Conservation (phyloP, 2,797 vertebrate species). For the Lindbergichthys nudifrons region DNA sequence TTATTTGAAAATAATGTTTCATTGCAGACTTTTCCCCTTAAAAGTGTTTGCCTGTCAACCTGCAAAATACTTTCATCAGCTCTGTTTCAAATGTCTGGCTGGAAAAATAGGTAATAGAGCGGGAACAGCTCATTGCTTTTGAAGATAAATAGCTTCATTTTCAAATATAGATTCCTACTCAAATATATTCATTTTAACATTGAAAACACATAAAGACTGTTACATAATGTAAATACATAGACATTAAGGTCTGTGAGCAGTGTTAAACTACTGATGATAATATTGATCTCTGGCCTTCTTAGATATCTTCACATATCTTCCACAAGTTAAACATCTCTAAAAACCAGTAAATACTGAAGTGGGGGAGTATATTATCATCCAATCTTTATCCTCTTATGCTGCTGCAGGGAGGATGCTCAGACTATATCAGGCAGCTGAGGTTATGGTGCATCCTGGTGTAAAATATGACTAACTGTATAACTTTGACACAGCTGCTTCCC, state of each 20-base stretch:
- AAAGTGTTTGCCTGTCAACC: background rate
- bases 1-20: background rate
- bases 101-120: background rate
- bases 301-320: slow-evolving; percentile 15
- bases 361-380: slow-evolving; percentile 35
- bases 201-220: slow-evolving; percentile 2
- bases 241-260: background rate
- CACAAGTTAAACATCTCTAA: slow-evolving; percentile 21
- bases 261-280: slow-evolving; percentile 15
- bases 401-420: slow-evolving; percentile 29
- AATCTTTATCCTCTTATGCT: slow-evolving; percentile 47
- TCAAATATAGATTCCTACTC: background rate
- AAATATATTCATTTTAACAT: background rate
- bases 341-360: slow-evolving; percentile 39
- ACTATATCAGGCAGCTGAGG: slow-evolving; percentile 30
- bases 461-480: slow-evolving; percentile 40
- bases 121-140: background rate
- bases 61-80: background rate
- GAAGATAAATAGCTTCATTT: background rate
- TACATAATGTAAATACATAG: background rate
- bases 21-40: background rate
- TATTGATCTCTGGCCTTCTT: slow-evolving; percentile 21
- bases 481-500: slow-evolving; percentile 36
- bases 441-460: slow-evolving; percentile 36
- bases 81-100: background rate